Conservation (phyloP, 2,797 vertebrate species). For the Notolabrus celidotus region DNA sequence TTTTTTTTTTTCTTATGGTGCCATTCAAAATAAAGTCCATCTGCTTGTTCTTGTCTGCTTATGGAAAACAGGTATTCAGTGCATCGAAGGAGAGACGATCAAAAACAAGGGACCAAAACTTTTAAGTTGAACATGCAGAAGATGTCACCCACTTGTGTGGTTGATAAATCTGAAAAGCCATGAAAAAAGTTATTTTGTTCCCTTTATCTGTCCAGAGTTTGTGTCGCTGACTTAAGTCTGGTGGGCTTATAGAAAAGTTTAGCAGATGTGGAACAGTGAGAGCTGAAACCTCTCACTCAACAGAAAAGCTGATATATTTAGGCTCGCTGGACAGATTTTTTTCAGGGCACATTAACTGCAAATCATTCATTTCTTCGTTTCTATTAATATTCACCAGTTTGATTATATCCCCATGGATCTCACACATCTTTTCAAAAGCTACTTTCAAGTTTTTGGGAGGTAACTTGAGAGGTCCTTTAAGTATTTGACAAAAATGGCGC, state of each 20-base stretch:
- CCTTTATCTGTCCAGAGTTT: slow-evolving; percentile 12
- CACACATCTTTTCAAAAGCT: slow-evolving; percentile 20
- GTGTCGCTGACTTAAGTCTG: background rate
- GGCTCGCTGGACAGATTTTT: slow-evolving; percentile 8
- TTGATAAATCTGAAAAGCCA: background rate
- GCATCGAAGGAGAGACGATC: background rate
- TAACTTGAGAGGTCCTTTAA: background rate
- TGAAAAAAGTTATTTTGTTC: slow-evolving; percentile 4
- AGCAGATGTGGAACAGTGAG: slow-evolving; percentile 2
- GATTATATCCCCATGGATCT: slow-evolving; percentile 12
- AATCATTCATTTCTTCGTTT: slow-evolving; percentile 40
- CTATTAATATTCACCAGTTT: slow-evolving; percentile 30
- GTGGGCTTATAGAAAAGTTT: slow-evolving; percentile 12
- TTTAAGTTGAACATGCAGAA: background rate
- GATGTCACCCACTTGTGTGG: background rate
- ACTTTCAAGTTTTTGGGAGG: slow-evolving; percentile 11
- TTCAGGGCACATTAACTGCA: slow-evolving; percentile 10
- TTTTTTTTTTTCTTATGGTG: slow-evolving; percentile 11
- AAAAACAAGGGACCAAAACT: background rate
- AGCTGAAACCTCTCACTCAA: slow-evolving; percentile 9
- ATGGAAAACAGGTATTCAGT: background rate
- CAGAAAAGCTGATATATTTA: slow-evolving; percentile 18
- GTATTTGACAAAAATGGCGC: background rate
- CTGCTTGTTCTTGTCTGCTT: slow-evolving; percentile 2
- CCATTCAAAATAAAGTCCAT: slow-evolving; percentile 9